A percentile compares a stretch with the other conserved stretches of the same genome.
Evolutionary conservation across 2,888 invertebrate genomes (phyloP).

Genomic region (Heliconius ethilla): DNA sequence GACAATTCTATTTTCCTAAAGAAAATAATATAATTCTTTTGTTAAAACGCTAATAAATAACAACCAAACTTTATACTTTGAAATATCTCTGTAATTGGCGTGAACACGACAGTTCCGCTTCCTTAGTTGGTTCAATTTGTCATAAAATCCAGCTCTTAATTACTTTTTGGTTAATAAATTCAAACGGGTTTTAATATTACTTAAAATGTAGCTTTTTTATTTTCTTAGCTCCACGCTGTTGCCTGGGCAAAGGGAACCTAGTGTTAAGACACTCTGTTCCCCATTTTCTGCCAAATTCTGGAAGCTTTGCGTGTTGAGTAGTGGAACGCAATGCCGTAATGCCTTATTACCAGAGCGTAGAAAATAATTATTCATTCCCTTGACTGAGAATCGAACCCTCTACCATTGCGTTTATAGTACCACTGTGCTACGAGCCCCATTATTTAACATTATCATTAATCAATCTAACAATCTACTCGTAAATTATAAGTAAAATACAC

Average conservation of each 20-base stretch:
- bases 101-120: conserved; percentile 10
- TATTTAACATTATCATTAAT: neutral
- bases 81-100: conserved; percentile 7
- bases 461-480: neutral
- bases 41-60: neutral
- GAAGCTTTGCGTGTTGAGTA: no score
- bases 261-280: neutral
- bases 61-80: neutral
- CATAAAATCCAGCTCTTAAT: conserved; percentile 1
- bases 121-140: conserved; percentile 15
- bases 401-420: no score
- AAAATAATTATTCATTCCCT: no score
- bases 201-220: neutral
- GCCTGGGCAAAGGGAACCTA: neutral
- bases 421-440: no score
- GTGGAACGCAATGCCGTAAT: no score
- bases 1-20: neutral
- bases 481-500: neutral
- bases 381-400: no score
- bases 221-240: neutral
- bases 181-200: neutral
- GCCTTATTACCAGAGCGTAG: neutral
- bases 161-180: neutral
- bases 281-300: neutral
- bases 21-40: neutral